Base-by-base conservation (phyloP, 2,797 vertebrate species). In the Mastacembelus armatus region DNA sequence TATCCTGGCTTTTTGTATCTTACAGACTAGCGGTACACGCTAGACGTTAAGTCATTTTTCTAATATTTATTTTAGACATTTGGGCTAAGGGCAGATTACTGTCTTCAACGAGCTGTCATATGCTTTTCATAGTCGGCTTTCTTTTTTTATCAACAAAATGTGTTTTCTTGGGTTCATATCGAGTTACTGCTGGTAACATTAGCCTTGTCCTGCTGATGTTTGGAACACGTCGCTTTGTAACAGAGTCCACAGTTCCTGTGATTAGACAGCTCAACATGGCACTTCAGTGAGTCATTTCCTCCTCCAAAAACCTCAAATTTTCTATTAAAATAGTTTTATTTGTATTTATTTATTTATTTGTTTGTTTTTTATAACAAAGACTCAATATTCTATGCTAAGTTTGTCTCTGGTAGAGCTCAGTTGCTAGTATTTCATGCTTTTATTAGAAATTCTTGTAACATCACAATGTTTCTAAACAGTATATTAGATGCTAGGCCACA, bases 151-250 rank as follows among this genome's bases (percentile, higher is more conserved):
- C 59, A 50, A 49, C 50, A 44, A 51, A 15, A 68, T 39, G 21
- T 61, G 30, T 61, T 84, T 32, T 60, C 35, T 38, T 66, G 29
- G 64, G 24, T 71, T 10, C 15, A 40, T 84, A 71, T 82, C 71
- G 29, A 71, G 42, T 83, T 83, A 78, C 69, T 30, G 58, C 42
- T 44, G 26, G 59, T 77, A 86, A 80, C 66, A 66, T 55, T 65
- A 74, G 29, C 43, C 66, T 39, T 58, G 10, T 64, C 65, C 43
- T 22, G 18, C 35, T 44, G 52, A 49, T 27, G 24, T 29, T 47
- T 49, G 15, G 47, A 33, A 59, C 39, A 10, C 52, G 7, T 61
- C 61, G 18, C 22, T 36, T 61, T 80, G 47, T 72, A 43, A 55
- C 43, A 27, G 35, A 61, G 19, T 16, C 16, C 30, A 42, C 14